Conservation (phyloP, 2,888 invertebrate species). For the Drosophila suboccidentalis region DNA sequence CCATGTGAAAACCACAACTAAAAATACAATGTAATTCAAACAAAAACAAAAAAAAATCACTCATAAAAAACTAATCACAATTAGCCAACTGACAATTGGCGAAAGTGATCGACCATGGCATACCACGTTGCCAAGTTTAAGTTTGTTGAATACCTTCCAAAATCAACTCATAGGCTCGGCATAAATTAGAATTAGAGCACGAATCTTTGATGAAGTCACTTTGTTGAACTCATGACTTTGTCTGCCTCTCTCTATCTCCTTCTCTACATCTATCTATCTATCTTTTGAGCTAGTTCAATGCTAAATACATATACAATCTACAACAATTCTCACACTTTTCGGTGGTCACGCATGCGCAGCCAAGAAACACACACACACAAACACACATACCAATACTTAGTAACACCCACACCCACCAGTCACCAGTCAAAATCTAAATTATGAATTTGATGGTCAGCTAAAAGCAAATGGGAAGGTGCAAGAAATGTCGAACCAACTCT, state of each 20-base stretch:
- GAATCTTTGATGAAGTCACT: constrained; percentile 16
- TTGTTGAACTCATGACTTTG: constrained; percentile 6
- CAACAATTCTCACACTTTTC: constrained; percentile 43
- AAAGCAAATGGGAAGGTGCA: constrained; percentile 44
- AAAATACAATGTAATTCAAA: constrained; percentile 32
- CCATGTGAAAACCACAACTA: constrained; percentile 62
- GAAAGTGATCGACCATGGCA: constrained; percentile 44
- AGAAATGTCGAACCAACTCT: constrained; percentile 60
- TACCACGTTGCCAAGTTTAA: constrained; percentile 16
- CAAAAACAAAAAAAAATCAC: neutral
- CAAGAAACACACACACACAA: constrained; percentile 17
- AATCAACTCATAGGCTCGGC: constrained; percentile 22
- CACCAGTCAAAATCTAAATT: constrained; percentile 23
- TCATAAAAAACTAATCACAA: constrained; percentile 28
- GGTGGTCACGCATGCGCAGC: constrained; percentile 47
- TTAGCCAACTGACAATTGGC: constrained; percentile 26
- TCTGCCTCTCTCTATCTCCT: neutral
- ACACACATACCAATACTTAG: neutral
- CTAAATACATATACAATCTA: constrained; percentile 14
- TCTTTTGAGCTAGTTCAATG: constrained; percentile 38
- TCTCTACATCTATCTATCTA: neutral
- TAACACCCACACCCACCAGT: constrained; percentile 31
- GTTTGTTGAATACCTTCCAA: constrained; percentile 35
- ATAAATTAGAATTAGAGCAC: constrained; percentile 43
- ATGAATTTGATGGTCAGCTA: constrained; percentile 11